Evolutionary conservation across 2,113 vertebrate species (phyloP), one percentile per base, ranked within the genome.

Genomic region (Neolamprologus brichardi): DNA sequence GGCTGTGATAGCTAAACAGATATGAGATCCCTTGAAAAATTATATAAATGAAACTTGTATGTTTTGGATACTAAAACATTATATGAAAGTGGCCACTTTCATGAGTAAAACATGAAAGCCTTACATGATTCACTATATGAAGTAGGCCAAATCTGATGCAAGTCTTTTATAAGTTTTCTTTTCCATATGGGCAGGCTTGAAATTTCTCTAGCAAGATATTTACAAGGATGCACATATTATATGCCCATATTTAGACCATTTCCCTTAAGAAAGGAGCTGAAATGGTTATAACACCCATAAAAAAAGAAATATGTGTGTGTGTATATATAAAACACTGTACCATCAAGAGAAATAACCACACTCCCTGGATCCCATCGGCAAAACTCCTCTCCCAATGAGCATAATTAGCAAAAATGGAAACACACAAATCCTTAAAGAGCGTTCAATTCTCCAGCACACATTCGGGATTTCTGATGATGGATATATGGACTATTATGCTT

Each of bases 371-470:
- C 81, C 32, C 39, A 64, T 64, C 51, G 41, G 37, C 54, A 80
- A 72, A 62, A 85, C 39, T 37, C 23, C 49, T 80, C 60, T 91
- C 91, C 88, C 86, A 88, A 10, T 32, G 89, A 82, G 84, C 60
- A 83, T 88, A 91, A 91, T 88, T 88, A 90, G 39, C 81, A 78
- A 60, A 86, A 54, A 54, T 23, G 30, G 54, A 70, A 85, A 28
- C 2, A 58, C 5, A 10, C 20, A 70, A 87, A 23, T 82, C 72
- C 72, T 89, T 60, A 14, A 88, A 67, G 39, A 85, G 72, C 25
- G 13, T 83, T 84, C 49, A 53, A 4, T 78, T 20, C n/a, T 67
- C 30, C 18, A 52, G 72, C 44, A 64, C 53, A 85, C 12, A 12
- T 13, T 20, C 9, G 10, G 23, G 25, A 46, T 82, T 25, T 15